Base-by-base conservation (phyloP, 2,113 vertebrate species). In the Sigmodon hispidus region DNA sequence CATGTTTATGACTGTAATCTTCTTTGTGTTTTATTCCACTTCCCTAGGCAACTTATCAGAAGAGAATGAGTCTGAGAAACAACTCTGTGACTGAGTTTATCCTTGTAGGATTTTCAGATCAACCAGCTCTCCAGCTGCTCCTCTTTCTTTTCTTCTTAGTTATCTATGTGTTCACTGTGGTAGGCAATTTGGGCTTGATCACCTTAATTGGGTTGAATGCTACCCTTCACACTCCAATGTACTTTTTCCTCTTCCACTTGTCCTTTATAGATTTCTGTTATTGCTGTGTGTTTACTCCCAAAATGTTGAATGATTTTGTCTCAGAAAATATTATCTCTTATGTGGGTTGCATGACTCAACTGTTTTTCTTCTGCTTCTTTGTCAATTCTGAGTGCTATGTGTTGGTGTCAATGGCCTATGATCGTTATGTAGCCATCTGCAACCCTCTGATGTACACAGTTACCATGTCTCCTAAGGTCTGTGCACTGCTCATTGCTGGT, bases 321-420 rank as follows among this genome's bases (percentile, higher is more conserved):
- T 89, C 75, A 75, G 61, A 91, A 86, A 97, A 94, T 57, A 36
- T n/a, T 22, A 97, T 97, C 88, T 96, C 96, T 65, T 95, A 96
- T 2, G 0, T 34, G 34, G 90, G 91, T 26, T 96, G 95, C 67
- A 92, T 96, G 94, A 86, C 67, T 59, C 94, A 91, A 67, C 40
- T 96, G 19, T 96, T 96, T 85, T 97, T 96, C 79, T 97, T 97
- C 70, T 95, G 96, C 40, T 96, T 97, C 92, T 97, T 97, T 83
- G 91, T 97, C 61, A 97, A 79, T 31, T 94, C 96, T 12, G 96
- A 97, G 61, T 97, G 94, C 55, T 96, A 45, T 0, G 86, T 97
- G 45, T 86, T 97, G 72, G 89, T 97, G 1, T 86, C 52, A 0
- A 91, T 96, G 94, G 93, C 86, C 73, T 97, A 95, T 22, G 94